phyloP scores from a whole-genome alignment of 2,113 vertebrate genomes.

The Paramisgurnus dabryanus region DNA sequence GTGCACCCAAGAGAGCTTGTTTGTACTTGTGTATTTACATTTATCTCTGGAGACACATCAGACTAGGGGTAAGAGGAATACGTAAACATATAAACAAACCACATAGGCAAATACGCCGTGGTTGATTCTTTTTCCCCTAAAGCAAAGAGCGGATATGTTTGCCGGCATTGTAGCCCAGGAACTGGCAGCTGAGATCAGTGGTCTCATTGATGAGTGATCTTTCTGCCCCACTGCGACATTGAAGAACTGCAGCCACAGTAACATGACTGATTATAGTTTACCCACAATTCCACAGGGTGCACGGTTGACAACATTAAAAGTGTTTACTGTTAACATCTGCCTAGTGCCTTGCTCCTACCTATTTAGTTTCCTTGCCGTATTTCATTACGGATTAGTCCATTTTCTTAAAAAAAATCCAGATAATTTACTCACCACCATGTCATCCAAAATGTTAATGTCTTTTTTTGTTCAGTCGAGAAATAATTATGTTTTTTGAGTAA shows the following conservation, averaged over 20 bases:
- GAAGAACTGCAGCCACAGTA: not conserved
- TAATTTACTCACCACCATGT: too few species aligned
- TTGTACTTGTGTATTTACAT: conserved; percentile 26
- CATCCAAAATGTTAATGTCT: too few species aligned
- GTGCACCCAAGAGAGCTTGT: conserved; percentile 19
- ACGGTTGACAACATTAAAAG: not conserved
- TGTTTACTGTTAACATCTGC: not conserved
- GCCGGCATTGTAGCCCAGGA: not conserved
- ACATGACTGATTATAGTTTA: not conserved
- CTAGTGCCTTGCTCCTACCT: not conserved
- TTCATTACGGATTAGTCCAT: not conserved
- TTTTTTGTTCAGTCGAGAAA: too few species aligned
- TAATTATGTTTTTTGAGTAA: too few species aligned
- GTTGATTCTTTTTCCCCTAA: not conserved
- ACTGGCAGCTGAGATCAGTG: not conserved
- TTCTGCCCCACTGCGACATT: not conserved
- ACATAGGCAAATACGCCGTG: conserved; percentile 20
- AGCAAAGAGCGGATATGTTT: not conserved
- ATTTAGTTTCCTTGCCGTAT: not conserved
- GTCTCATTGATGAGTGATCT: conserved; percentile 4
- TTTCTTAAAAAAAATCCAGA: too few species aligned
- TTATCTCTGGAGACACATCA: conserved; percentile 7
- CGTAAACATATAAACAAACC: conserved; percentile 42
- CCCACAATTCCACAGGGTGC: not conserved
- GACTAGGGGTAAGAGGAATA: conserved; percentile 2